Percentiles rank a stretch among this genome's conserved stretches.
Evolutionary conservation across 2,113 vertebrate species (phyloP).

Genomic region (Upupa epops): DNA sequence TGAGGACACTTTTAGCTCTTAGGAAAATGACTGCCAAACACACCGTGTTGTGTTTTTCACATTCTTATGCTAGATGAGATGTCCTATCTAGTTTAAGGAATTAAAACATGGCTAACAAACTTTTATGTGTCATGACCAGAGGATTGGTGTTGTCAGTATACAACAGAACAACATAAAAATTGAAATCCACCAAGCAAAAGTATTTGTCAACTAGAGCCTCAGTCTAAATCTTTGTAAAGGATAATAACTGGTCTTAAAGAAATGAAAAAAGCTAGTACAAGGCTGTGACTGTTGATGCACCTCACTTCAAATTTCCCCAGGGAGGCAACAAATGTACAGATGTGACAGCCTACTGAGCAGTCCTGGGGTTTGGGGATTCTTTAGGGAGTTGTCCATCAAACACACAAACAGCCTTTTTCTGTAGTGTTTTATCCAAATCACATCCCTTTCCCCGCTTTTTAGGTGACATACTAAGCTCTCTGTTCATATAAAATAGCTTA

Average conservation of each 20-base stretch:
- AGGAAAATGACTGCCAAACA: background rate
- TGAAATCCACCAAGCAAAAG: background rate
- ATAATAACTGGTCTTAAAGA: background rate
- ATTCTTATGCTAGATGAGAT: background rate
- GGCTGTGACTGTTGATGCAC: background rate
- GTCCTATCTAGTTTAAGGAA: background rate
- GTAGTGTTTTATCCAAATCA: background rate
- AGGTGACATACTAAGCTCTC: background rate
- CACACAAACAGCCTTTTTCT: background rate
- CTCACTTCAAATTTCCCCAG: background rate
- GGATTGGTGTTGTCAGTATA: background rate
- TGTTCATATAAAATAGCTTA: background rate
- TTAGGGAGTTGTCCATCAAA: background rate
- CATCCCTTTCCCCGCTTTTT: background rate
- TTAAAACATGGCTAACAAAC: background rate
- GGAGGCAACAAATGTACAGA: background rate
- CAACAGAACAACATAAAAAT: background rate
- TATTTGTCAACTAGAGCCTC: background rate
- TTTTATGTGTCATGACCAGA: background rate
- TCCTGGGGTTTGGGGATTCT: background rate
- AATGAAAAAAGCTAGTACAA: background rate
- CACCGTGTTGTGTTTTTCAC: background rate
- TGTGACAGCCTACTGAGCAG: background rate
- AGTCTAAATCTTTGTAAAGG: background rate
- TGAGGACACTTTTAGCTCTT: constrained; percentile 10